Evolutionary conservation across 1,140 invertebrate species (phyloP).

Genomic region (Aradophagus sp.): DNA sequence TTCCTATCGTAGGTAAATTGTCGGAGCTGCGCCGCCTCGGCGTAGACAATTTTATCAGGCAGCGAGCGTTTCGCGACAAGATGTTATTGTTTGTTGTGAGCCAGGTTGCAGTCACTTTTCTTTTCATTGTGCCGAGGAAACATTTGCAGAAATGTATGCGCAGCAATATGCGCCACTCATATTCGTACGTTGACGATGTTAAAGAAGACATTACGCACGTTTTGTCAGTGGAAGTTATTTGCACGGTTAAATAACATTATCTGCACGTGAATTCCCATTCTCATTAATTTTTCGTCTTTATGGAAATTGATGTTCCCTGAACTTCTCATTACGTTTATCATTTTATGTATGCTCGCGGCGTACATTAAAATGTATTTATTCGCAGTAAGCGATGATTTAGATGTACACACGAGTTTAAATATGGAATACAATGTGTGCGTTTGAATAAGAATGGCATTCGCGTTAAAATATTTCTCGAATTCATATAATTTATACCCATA

Average conservation of each 20-base stretch:
- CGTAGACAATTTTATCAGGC: slow-evolving; percentile 1
- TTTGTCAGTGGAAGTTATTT: slow-evolving; percentile 5
- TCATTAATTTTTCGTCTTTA: slow-evolving; percentile 30
- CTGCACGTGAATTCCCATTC: slow-evolving; percentile 12
- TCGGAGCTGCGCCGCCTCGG: too few relatives aligned
- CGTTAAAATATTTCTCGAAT: too few relatives aligned
- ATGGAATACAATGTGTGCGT: slow-evolving; percentile 14
- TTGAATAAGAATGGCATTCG: slow-evolving; percentile 13
- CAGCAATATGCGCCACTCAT: too few relatives aligned
- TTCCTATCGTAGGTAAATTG: too few relatives aligned
- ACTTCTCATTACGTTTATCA: too few relatives aligned
- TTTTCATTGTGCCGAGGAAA: too few relatives aligned
- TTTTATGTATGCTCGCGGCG: slow-evolving; percentile 19
- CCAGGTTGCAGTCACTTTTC: too few relatives aligned
- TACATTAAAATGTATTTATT: slow-evolving; percentile 46
- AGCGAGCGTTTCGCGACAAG: background rate
- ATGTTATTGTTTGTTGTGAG: background rate
- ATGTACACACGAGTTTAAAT: slow-evolving; percentile 16
- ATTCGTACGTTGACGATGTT: slow-evolving; percentile 10
- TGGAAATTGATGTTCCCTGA: slow-evolving; percentile 23
- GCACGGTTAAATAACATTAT: slow-evolving; percentile 18
- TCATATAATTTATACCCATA: too few relatives aligned
- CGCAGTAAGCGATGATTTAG: slow-evolving; percentile 17
- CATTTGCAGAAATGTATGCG: slow-evolving; percentile 5
- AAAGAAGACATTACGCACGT: slow-evolving; percentile 13